These are phyloP conservation scores for Chalcosyrphus nemorum DNA, from an alignment of 2,888 invertebrate species.

Conservation along the genomic window DNA sequence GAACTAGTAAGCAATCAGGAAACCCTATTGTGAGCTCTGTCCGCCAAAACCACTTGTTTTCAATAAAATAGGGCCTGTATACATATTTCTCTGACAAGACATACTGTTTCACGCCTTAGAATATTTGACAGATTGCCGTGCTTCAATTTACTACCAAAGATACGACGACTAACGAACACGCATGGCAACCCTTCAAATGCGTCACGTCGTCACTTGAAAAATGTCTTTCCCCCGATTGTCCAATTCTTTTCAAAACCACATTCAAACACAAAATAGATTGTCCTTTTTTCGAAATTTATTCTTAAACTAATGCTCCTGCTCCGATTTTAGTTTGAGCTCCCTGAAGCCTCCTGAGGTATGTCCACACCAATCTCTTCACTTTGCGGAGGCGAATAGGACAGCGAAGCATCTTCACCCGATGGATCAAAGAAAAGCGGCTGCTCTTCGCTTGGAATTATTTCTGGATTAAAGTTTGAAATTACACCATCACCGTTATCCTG, in stretches of 20 bases:
- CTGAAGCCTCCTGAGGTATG: neutral
- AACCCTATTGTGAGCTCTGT: too few relatives aligned
- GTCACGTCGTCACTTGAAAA: too few relatives aligned
- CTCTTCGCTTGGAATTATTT: constrained; percentile 4
- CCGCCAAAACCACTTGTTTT: too few relatives aligned
- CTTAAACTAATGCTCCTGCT: neutral
- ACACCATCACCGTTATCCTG: constrained; percentile 6
- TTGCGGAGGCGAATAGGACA: neutral
- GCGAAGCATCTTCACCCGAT: neutral
- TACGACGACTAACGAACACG: too few relatives aligned
- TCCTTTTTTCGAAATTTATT: neutral
- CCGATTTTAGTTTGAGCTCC: neutral
- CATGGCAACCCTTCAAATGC: too few relatives aligned
- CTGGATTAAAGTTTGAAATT: neutral
- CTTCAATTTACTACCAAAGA: too few relatives aligned
- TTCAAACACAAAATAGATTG: neutral
- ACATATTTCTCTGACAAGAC: too few relatives aligned
- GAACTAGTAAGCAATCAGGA: neutral
- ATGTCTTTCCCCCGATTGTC: too few relatives aligned
- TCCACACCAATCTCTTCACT: neutral
- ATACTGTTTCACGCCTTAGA: too few relatives aligned
- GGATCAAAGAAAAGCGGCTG: neutral
- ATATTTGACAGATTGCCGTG: too few relatives aligned
- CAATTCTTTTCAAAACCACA: neutral
- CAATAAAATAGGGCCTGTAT: too few relatives aligned